These are phyloP conservation scores for Apoda limacodes DNA, from an alignment of 2,888 invertebrate genomes.

Conservation along the genomic window DNA sequence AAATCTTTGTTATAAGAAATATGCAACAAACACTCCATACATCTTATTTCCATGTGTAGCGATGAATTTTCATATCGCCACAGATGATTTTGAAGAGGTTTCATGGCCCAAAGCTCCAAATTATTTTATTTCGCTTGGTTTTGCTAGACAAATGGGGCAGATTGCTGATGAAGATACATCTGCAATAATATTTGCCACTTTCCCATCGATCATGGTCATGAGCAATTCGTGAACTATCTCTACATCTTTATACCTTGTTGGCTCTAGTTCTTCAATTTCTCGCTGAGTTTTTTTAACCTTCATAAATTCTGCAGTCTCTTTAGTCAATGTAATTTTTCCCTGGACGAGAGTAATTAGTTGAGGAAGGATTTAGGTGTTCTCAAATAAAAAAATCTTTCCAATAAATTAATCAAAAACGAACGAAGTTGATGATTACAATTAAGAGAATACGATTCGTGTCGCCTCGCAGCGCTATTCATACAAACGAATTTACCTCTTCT, in stretches of 20 bases:
- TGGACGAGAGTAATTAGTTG: neutral
- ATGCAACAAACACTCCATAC: conserved; percentile 3
- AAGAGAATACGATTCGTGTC: too few species aligned
- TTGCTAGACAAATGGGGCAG: conserved; percentile 3
- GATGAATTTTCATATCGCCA: too few species aligned
- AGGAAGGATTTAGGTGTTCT: neutral
- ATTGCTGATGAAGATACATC: conserved; percentile 2
- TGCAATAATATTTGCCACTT: conserved; percentile 5
- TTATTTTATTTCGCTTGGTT: conserved; percentile 5
- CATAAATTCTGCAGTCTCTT: too few species aligned
- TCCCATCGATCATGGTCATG: conserved; percentile 7
- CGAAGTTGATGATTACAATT: conserved; percentile 1
- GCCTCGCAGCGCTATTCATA: too few species aligned
- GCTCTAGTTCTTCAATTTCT: neutral
- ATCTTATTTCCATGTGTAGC: too few species aligned
- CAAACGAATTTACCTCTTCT: too few species aligned
- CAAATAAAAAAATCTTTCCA: neutral
- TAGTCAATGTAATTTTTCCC: conserved; percentile 1
- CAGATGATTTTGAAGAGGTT: too few species aligned
- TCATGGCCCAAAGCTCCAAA: too few species aligned
- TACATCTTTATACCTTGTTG: conserved; percentile 1
- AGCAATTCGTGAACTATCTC: conserved; percentile 4
- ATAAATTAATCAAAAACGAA: neutral
- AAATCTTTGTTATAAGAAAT: conserved; percentile 2
- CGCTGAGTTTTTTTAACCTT: too few species aligned